phyloP scores from a whole-genome alignment of 2,797 vertebrate genomes.

The Fistularia commersonii region DNA sequence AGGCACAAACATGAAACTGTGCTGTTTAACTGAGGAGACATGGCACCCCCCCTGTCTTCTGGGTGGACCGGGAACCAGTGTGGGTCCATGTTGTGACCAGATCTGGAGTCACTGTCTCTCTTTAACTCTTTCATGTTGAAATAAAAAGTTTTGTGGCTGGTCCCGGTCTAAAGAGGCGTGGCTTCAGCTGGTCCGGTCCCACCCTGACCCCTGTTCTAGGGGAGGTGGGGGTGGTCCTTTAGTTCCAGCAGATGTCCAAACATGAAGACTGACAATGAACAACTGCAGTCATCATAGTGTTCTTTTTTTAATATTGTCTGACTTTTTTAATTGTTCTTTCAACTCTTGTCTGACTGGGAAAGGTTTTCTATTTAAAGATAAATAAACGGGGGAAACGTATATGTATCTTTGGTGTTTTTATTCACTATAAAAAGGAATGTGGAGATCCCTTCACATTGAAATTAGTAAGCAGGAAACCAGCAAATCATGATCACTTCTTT shows the following conservation, averaged over 20 bases:
- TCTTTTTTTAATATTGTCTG: neutral
- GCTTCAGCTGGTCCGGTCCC: slow-evolving; percentile 6
- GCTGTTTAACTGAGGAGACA: slow-evolving; percentile 39
- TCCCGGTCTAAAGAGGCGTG: slow-evolving; percentile 33
- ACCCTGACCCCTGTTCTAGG: too few relatives aligned
- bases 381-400: slow-evolving; percentile 65
- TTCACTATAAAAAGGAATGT: neutral
- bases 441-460: too few relatives aligned
- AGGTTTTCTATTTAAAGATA: slow-evolving; percentile 76
- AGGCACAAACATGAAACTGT: slow-evolving; percentile 51
- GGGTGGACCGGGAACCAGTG: slow-evolving; percentile 8
- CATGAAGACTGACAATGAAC: slow-evolving; percentile 37
- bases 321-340: slow-evolving; percentile 54
- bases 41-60: slow-evolving; percentile 6
- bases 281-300: slow-evolving; percentile 27
- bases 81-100: slow-evolving; percentile 23
- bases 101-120: slow-evolving; percentile 25
- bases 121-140: slow-evolving; percentile 34
- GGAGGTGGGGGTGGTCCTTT: neutral
- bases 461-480: too few relatives aligned
- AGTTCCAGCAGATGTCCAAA: slow-evolving; percentile 12
- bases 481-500: too few relatives aligned
- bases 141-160: slow-evolving; percentile 36
- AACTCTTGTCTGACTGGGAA: slow-evolving; percentile 56
- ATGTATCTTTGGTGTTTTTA: slow-evolving; percentile 30